A percentile compares a stretch with the other conserved stretches of the same genome.
These are phyloP conservation scores for Podarcis cretensis DNA, from an alignment of 2,113 vertebrate genomes.

Conservation along the genomic window DNA sequence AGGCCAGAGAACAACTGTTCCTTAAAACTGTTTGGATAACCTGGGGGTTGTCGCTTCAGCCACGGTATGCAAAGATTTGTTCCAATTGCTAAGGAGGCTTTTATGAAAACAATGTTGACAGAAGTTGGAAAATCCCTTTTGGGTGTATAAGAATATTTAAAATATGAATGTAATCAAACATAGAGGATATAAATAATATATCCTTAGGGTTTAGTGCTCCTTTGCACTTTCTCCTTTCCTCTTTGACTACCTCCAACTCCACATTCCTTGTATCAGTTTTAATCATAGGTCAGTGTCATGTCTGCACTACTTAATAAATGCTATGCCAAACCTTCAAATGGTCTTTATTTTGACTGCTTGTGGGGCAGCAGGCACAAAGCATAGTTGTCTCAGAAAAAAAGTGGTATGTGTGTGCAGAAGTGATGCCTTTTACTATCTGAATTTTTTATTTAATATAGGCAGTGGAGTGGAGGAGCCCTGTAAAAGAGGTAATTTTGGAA, in stretches of 20 bases:
- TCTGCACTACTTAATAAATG: background rate
- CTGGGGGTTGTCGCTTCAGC: background rate
- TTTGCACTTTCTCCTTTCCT: background rate
- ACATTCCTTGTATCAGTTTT: background rate
- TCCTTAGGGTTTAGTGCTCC: background rate
- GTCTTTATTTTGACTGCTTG: too few species aligned
- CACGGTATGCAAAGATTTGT: background rate
- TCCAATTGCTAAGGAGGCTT: background rate
- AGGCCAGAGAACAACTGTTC: constrained; percentile 11
- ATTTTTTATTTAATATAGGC: constrained; percentile 7
- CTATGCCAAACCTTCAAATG: background rate
- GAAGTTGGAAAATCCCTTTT: background rate
- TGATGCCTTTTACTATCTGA: background rate
- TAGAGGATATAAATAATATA: background rate
- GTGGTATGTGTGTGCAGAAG: background rate
- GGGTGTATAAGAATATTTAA: background rate
- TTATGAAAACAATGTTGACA: background rate
- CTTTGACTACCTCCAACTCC: background rate
- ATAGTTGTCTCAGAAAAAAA: too few species aligned
- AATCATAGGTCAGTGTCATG: background rate
- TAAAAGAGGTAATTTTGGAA: constrained; percentile 42
- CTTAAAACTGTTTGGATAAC: background rate
- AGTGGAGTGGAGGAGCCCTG: constrained; percentile 14
- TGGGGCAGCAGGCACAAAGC: too few species aligned
- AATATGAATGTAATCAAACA: background rate